phyloP scores from a whole-genome alignment of 1,140 invertebrate species.

The Drosophila eugracilis region DNA sequence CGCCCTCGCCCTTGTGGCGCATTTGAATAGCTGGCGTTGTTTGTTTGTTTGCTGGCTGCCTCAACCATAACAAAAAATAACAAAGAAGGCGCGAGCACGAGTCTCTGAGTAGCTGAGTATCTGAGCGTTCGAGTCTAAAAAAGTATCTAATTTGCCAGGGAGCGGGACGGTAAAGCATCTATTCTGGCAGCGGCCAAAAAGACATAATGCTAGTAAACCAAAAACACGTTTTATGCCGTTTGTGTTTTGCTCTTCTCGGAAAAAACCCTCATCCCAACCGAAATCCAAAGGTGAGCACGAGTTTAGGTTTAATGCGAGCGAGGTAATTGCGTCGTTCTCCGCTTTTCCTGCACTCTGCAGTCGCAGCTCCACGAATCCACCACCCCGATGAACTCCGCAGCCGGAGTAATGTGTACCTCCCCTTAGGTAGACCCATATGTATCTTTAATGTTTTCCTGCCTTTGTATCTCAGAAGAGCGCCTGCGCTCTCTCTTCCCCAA shows the following conservation, averaged over 20 bases:
- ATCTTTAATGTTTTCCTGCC: conserved; percentile 64
- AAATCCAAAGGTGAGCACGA: conserved; percentile 42
- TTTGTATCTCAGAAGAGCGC: conserved; percentile 63
- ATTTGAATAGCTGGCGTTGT: conserved; percentile 26
- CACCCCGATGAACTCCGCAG: conserved; percentile 5
- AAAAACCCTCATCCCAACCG: conserved; percentile 15
- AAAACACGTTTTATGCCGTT: conserved; percentile 40
- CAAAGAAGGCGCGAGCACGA: conserved; percentile 19
- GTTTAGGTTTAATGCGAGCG: not conserved
- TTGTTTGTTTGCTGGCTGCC: conserved; percentile 37
- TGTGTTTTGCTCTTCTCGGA: conserved; percentile 32
- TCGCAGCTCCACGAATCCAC: not conserved
- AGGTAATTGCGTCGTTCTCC: conserved; percentile 21
- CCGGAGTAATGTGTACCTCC: conserved; percentile 4
- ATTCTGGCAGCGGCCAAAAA: conserved; percentile 40
- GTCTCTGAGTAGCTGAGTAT: conserved; percentile 7
- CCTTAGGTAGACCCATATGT: conserved; percentile 39
- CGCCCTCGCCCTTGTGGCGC: conserved; percentile 17
- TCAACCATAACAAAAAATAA: conserved; percentile 25
- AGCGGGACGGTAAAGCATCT: conserved; percentile 12
- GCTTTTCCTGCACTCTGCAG: conserved; percentile 6
- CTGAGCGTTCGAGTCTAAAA: conserved; percentile 7
- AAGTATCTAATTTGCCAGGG: conserved; percentile 27
- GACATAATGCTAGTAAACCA: conserved; percentile 41
- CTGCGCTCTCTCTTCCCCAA: conserved; percentile 48